Evolutionary conservation across 2,888 invertebrate species (phyloP).

Genomic region (Tetragnatha montana): DNA sequence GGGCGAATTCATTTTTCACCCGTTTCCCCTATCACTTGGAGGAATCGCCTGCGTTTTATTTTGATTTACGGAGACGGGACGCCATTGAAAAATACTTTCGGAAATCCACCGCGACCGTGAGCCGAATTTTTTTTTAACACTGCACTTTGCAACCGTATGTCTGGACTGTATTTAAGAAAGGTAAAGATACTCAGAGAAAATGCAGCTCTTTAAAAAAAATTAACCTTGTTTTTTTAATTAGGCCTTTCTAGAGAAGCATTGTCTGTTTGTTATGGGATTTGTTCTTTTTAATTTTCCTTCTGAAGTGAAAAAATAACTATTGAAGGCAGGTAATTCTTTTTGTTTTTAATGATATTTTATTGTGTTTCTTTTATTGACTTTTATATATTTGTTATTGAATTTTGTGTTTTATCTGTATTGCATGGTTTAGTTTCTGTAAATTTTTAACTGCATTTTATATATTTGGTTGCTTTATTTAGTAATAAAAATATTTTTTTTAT

Average conservation of each 20-base stretch:
- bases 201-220: neutral
- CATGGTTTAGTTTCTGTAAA: no score
- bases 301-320: no score
- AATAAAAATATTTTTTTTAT: no score
- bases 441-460: no score
- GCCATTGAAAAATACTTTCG: constrained; percentile 35
- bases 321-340: no score
- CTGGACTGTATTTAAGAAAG: constrained; percentile 10
- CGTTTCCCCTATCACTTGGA: constrained; percentile 36
- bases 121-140: constrained; percentile 14
- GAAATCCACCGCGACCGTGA: constrained; percentile 42
- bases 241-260: neutral
- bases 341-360: no score
- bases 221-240: neutral
- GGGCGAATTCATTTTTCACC: constrained; percentile 49
- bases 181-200: neutral
- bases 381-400: no score
- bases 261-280: no score
- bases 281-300: no score
- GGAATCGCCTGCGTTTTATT: constrained; percentile 34
- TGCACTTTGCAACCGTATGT: neutral
- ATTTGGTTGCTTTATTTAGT: no score
- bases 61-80: constrained; percentile 47
- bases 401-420: no score
- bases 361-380: no score